Evolutionary conservation across 2,113 vertebrate genomes (phyloP), one percentile per base, ranked within the genome.

Genomic region (Euleptes europaea): DNA sequence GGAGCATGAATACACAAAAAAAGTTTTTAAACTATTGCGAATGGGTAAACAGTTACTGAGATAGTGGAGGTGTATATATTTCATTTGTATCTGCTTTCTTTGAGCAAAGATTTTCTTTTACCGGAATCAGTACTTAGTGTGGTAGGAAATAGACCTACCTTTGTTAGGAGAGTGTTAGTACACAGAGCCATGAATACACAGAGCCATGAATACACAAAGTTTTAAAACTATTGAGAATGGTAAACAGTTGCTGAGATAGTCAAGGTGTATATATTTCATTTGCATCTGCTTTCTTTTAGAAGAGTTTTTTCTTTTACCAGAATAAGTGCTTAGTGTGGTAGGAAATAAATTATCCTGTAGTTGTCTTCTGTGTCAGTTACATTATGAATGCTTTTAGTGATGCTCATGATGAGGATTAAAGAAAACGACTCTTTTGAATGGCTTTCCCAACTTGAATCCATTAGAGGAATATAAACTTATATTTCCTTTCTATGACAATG

Each of bases 221-320:
- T 31, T 1, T 0, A 73, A 42, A 60, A 63, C 33, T 47, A 76
- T 1, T 35, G 12, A 5, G 6, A 42, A 3, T 5, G 72, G 17
- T 33, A 35, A 8, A 57, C 26, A 76, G 23, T 28, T 70, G 65
- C 38, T 3, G 40, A 84, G 40, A 76, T n/a, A 80, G 47, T 12
- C 26, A n/a, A 1, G 21, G 28, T 72, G 1, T 31, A 2, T 74
- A 14, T 0, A 3, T 31, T 8, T 75, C 8, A 0, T 69, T 54
- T 33, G 15, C 40, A 87, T 82, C 26, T 70, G 0, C 51, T 66
- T 87, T 80, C 87, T 78, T 35, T 5, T 60, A 17, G 1, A 1
- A 74, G 5, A 33, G 31, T n/a, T 76, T 84, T 82, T 88, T 83
- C 80, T 89, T 60, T 81, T 72, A 85, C 75, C 70, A 66, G 57